phyloP scores from a whole-genome alignment of 1,140 invertebrate genomes.

The Formica selysi region DNA sequence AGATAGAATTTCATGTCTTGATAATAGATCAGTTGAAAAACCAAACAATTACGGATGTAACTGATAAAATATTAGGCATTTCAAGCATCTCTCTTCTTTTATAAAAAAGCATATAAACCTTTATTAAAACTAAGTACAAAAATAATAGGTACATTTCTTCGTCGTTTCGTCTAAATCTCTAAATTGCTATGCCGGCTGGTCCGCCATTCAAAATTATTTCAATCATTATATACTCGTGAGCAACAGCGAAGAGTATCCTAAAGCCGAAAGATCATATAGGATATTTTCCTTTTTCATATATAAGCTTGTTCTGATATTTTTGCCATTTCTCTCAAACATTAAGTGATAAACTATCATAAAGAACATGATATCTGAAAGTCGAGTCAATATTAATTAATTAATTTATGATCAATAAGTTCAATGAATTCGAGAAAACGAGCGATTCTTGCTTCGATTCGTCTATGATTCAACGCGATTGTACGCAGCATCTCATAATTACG shows the following conservation, averaged over 20 bases:
- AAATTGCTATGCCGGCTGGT: conserved; percentile 66
- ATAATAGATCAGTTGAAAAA: background rate
- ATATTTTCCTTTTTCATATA: background rate
- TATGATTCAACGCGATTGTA: conserved; percentile 24
- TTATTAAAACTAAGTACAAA: conserved; percentile 85
- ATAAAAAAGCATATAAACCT: conserved; percentile 84
- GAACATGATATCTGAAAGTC: conserved; percentile 20
- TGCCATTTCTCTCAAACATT: conserved; percentile 17
- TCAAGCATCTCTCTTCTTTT: conserved; percentile 56
- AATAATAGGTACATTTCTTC: conserved; percentile 84
- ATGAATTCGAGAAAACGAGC: background rate
- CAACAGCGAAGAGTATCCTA: conserved; percentile 54
- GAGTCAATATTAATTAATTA: conserved; percentile 38
- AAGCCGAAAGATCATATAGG: background rate
- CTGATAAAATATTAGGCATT: background rate
- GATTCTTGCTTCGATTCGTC: conserved; percentile 26
- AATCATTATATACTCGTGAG: conserved; percentile 46
- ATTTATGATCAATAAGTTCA: conserved; percentile 32
- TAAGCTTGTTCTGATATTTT: background rate
- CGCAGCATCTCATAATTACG: conserved; percentile 21
- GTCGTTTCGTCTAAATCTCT: conserved; percentile 78
- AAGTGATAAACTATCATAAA: conserved; percentile 26
- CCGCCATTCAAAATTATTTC: conserved; percentile 45
- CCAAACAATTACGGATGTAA: background rate
- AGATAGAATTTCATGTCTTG: background rate